These are phyloP conservation scores for Atta colombica DNA, from an alignment of 1,140 invertebrate genomes.

Conservation along the genomic window DNA sequence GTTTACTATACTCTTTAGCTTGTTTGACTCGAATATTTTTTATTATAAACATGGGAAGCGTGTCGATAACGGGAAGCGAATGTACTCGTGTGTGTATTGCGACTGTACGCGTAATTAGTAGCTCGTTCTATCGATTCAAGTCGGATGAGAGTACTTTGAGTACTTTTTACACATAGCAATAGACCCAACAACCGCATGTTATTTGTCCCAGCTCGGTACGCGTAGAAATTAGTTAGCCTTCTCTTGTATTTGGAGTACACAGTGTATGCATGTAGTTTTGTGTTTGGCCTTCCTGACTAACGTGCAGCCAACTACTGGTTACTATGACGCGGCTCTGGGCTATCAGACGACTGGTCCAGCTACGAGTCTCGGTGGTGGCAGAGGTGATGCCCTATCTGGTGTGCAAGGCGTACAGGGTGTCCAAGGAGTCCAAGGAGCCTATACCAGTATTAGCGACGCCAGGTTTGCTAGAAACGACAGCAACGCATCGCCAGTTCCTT, in stretches of 20 bases:
- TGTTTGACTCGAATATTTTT: slow-evolving; percentile 6
- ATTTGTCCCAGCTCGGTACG: slow-evolving; percentile 67
- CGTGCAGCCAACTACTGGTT: slow-evolving; percentile 86
- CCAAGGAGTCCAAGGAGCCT: slow-evolving; percentile 87
- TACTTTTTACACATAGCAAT: slow-evolving; percentile 23
- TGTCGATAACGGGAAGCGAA: neutral
- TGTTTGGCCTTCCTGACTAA: slow-evolving; percentile 86
- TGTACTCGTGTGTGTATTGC: slow-evolving; percentile 6
- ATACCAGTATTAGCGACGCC: slow-evolving; percentile 91
- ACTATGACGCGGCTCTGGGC: slow-evolving; percentile 85
- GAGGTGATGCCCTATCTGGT: slow-evolving; percentile 90
- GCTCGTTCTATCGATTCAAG: slow-evolving; percentile 15
- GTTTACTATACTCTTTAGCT: slow-evolving; percentile 60
- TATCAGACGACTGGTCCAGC: slow-evolving; percentile 86
- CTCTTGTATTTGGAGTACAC: slow-evolving; percentile 85
- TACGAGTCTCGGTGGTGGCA: slow-evolving; percentile 86
- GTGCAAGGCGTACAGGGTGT: slow-evolving; percentile 87
- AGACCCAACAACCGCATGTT: slow-evolving; percentile 66
- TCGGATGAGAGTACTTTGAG: slow-evolving; percentile 4
- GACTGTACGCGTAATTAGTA: neutral
- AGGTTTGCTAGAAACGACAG: slow-evolving; percentile 93
- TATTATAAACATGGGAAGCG: neutral
- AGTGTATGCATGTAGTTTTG: slow-evolving; percentile 87
- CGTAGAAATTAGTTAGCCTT: slow-evolving; percentile 74
- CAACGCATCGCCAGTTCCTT: slow-evolving; percentile 93